Conservation (phyloP, 1,140 invertebrate species). For the Plodia interpunctella region DNA sequence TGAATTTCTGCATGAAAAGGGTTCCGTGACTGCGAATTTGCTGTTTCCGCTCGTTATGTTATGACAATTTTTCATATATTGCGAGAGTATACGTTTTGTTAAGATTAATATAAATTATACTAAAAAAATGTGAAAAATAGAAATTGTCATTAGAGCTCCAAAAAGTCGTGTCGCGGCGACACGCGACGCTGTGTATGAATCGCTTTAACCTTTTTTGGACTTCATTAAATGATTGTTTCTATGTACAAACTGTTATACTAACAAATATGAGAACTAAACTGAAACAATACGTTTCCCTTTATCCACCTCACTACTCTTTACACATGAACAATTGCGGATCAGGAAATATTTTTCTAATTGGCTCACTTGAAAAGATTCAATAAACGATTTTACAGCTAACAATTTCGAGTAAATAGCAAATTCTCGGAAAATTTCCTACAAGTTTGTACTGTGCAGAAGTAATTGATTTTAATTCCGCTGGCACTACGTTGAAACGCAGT, state of each 20-base stretch:
- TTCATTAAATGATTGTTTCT: too few species aligned
- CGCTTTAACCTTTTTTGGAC: too few species aligned
- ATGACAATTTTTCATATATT: conserved; percentile 1
- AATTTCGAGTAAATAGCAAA: conserved; percentile 6
- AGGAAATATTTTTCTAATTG: conserved; percentile 6
- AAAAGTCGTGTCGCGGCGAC: too few species aligned
- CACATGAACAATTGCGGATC: background rate
- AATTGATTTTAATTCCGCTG: conserved; percentile 66
- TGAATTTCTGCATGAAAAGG: conserved; percentile 55
- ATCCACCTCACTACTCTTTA: too few species aligned
- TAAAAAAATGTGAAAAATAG: too few species aligned
- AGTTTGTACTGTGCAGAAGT: conserved; percentile 56
- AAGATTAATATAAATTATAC: too few species aligned
- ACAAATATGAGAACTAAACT: too few species aligned
- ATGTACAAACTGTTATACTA: too few species aligned
- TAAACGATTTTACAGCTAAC: conserved; percentile 4
- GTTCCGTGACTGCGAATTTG: conserved; percentile 31
- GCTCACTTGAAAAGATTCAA: conserved; percentile 5
- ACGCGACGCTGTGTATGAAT: too few species aligned
- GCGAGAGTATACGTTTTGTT: background rate
- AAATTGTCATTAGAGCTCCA: too few species aligned
- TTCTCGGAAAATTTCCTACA: conserved; percentile 37
- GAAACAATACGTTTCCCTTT: too few species aligned
- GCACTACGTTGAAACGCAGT: conserved; percentile 56
- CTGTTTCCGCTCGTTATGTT: conserved; percentile 25